A percentile compares a stretch with the other conserved stretches of the same genome.
These are phyloP conservation scores for Beaufortia kweichowensis DNA, from an alignment of 2,113 vertebrate species.

Conservation along the genomic window DNA sequence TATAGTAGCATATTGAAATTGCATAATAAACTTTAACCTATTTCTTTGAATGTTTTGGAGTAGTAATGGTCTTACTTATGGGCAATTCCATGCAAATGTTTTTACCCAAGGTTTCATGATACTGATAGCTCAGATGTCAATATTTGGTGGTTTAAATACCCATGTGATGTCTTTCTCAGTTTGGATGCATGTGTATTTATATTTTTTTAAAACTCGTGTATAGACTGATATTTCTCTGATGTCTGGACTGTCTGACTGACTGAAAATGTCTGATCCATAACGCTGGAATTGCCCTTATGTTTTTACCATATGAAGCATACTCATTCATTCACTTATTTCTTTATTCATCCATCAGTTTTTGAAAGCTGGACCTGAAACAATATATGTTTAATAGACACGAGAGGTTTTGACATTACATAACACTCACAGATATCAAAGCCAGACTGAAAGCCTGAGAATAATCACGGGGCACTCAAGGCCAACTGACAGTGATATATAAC, in stretches of 20 bases:
- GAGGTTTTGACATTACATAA: constrained; percentile 30
- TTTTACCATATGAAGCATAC: background rate
- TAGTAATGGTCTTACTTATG: too few species aligned
- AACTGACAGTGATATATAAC: constrained; percentile 10
- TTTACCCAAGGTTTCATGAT: too few species aligned
- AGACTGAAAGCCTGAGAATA: background rate
- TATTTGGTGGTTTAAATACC: too few species aligned
- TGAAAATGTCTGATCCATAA: too few species aligned
- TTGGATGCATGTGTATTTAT: too few species aligned
- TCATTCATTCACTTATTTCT: background rate
- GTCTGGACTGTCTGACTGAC: too few species aligned
- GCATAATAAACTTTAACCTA: background rate
- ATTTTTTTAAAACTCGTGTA: too few species aligned
- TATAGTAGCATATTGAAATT: background rate
- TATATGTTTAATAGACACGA: background rate
- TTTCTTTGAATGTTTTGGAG: background rate
- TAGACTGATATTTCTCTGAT: too few species aligned
- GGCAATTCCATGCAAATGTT: too few species aligned
- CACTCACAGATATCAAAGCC: constrained; percentile 19
- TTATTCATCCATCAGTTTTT: background rate
- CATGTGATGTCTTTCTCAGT: too few species aligned
- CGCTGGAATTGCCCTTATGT: too few species aligned
- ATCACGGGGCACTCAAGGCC: constrained; percentile 13
- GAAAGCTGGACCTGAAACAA: background rate
- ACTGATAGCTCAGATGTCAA: too few species aligned